Evolutionary conservation across 2,113 vertebrate species (phyloP).

Genomic region (Apaloderma vittatum): DNA sequence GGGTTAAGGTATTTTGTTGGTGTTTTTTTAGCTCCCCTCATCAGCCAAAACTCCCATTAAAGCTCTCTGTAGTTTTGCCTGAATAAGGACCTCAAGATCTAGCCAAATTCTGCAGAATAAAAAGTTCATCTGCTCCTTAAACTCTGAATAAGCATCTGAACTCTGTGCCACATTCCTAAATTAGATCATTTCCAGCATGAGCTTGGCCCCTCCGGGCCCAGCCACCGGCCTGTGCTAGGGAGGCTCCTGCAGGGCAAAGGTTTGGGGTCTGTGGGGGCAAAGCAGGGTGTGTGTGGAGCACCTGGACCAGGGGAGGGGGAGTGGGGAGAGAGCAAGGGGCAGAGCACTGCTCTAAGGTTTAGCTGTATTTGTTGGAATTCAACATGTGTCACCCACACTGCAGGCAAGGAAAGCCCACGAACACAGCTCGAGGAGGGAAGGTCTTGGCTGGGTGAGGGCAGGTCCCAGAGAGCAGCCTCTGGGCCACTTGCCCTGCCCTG

Average conservation of each 20-base stretch:
- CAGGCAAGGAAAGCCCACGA: no score
- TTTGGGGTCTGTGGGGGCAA: fast-evolving
- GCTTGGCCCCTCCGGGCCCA: fast-evolving
- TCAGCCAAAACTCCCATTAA: background rate
- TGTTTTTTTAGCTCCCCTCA: fast-evolving
- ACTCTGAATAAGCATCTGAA: background rate
- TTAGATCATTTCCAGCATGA: background rate
- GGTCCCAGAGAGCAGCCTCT: background rate
- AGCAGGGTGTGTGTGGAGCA: fast-evolving
- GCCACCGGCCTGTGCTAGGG: fast-evolving
- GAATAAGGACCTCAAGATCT: background rate
- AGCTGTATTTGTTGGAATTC: fast-evolving
- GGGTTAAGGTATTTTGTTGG: background rate
- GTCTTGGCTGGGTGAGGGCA: background rate
- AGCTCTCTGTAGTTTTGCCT: background rate
- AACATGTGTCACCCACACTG: fast-evolving
- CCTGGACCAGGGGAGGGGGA: background rate
- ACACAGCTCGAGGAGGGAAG: no score
- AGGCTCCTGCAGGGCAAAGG: fast-evolving
- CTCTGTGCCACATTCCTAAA: background rate
- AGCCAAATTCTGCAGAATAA: background rate
- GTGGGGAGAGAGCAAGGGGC: fast-evolving
- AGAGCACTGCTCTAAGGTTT: fast-evolving
- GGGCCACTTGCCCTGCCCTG: fast-evolving
- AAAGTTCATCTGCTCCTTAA: background rate